These are phyloP conservation scores for Andricus quercusramuli DNA, from an alignment of 2,888 invertebrate species.

Conservation along the genomic window DNA sequence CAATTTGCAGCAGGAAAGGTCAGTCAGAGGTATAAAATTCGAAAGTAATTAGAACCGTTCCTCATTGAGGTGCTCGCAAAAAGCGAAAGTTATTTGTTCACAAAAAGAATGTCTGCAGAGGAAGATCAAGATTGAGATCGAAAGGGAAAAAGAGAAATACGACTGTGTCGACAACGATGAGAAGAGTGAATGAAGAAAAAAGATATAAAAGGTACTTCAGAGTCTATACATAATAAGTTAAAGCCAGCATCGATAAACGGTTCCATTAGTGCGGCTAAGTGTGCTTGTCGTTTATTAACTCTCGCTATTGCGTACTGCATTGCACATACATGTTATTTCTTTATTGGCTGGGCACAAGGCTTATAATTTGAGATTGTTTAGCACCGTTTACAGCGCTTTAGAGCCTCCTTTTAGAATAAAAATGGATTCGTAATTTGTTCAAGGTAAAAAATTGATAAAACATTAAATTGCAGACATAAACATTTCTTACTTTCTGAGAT, in stretches of 20 bases:
- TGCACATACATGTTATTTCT: background rate
- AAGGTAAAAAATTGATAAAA: slow-evolving; percentile 18
- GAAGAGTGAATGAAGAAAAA: slow-evolving; percentile 33
- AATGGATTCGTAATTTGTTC: slow-evolving; percentile 15
- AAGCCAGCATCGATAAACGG: slow-evolving; percentile 40
- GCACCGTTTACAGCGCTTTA: slow-evolving; percentile 4
- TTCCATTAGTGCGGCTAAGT: slow-evolving; percentile 40
- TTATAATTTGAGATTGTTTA: slow-evolving; percentile 38
- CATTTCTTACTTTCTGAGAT: background rate
- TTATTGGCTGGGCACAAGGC: slow-evolving; percentile 10
- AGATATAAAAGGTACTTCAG: slow-evolving; percentile 31
- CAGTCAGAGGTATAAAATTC: background rate
- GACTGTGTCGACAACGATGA: slow-evolving; percentile 23
- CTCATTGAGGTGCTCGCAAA: background rate
- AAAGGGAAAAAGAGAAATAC: slow-evolving; percentile 17
- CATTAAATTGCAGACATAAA: slow-evolving; percentile 21
- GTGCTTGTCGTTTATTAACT: slow-evolving; percentile 38
- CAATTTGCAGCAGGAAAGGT: slow-evolving; percentile 12
- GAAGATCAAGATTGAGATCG: slow-evolving; percentile 17
- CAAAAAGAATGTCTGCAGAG: slow-evolving; percentile 10
- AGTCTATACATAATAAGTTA: slow-evolving; percentile 41
- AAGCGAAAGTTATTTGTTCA: slow-evolving; percentile 30
- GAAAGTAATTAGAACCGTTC: slow-evolving; percentile 23
- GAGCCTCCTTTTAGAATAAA: background rate
- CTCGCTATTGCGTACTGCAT: slow-evolving; percentile 22